Percentiles rank a stretch among this genome's conserved stretches.
phyloP scores from a whole-genome alignment of 92 coral and sea anemone genomes.

The Chrysogorgia sp. region DNA sequence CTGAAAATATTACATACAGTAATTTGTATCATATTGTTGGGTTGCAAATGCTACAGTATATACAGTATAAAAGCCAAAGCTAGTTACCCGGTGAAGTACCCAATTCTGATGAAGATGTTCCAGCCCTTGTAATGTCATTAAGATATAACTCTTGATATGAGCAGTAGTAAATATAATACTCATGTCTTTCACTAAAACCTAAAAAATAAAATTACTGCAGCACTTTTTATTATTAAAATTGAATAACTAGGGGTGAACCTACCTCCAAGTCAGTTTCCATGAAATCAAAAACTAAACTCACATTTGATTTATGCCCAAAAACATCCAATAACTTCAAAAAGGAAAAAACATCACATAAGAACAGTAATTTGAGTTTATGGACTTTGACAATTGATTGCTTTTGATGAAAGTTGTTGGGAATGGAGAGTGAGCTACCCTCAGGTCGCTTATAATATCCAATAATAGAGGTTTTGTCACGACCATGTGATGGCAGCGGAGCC shows the following conservation, averaged over 20 bases:
- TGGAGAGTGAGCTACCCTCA: no score
- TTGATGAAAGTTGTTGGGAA: not conserved
- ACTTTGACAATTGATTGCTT: not conserved
- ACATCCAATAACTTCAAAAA: constrained; percentile 81
- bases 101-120: constrained; percentile 93
- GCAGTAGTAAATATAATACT: constrained; percentile 90
- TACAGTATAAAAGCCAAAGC: not conserved
- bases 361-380: no score
- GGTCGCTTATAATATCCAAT: not conserved
- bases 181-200: constrained; percentile 91
- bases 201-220: not conserved
- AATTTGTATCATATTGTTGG: no score
- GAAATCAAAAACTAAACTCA: constrained; percentile 95
- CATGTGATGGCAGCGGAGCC: no score
- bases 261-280: constrained; percentile 99
- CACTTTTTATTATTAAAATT: not conserved
- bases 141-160: constrained; percentile 82
- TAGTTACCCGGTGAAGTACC: constrained; percentile 88
- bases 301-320: constrained; percentile 96
- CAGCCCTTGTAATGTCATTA: constrained; percentile 95
- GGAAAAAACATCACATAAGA: constrained; percentile 2
- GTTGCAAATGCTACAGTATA: no score
- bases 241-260: not conserved
- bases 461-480: no score
- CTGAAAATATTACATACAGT: constrained; percentile 37